Evolutionary conservation across 2,113 vertebrate species (phyloP).

Genomic region (Anas platyrhynchos): DNA sequence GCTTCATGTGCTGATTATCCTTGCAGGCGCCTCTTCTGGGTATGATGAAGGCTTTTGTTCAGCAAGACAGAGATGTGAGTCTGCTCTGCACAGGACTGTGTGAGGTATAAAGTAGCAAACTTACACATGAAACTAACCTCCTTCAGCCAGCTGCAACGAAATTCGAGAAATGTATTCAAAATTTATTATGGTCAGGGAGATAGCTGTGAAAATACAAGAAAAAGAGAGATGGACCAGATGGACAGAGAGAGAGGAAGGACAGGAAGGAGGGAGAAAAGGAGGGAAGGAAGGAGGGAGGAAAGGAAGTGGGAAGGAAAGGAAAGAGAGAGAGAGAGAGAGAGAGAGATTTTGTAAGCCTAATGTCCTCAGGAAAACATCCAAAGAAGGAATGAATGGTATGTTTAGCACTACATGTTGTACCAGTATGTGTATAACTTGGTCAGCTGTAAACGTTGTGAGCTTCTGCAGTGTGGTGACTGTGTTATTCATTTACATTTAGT

Average conservation of each 20-base stretch:
- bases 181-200: background rate
- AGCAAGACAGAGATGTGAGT: background rate
- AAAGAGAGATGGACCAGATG: background rate
- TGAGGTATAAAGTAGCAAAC: background rate
- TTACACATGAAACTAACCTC: background rate
- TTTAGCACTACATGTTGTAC: background rate
- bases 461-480: background rate
- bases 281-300: background rate
- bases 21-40: background rate
- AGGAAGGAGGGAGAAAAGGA: accelerated
- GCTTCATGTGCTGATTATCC: background rate
- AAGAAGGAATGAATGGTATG: background rate
- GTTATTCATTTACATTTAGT: background rate
- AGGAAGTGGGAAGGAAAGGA: too few species aligned
- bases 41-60: background rate
- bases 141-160: background rate
- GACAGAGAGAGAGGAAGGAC: background rate
- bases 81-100: background rate
- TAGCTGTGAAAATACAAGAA: background rate
- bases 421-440: background rate
- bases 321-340: background rate
- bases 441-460: background rate
- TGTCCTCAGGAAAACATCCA: background rate
- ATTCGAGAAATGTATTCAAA: background rate
- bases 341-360: background rate